Percentiles rank a stretch among this genome's conserved stretches.
These are phyloP conservation scores for Torymus tubicola DNA, from an alignment of 2,888 invertebrate genomes.

Conservation along the genomic window DNA sequence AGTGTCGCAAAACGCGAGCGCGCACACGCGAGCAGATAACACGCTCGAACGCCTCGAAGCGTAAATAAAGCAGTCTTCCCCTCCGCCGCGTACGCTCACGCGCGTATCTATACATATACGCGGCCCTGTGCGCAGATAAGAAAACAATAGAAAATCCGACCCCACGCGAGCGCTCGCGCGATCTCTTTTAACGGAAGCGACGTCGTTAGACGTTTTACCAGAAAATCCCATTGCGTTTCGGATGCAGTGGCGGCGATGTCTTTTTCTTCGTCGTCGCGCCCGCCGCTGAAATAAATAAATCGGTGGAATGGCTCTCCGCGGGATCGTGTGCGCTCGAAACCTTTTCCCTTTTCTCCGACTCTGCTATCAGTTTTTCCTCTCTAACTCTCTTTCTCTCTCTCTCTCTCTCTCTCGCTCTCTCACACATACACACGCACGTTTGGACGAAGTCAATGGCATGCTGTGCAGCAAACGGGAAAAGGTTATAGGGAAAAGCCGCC, in stretches of 20 bases:
- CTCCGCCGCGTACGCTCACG: neutral
- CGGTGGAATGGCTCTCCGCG: conserved; percentile 47
- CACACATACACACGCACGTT: neutral
- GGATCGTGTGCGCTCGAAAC: conserved; percentile 24
- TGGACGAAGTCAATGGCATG: neutral
- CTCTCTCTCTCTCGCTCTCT: conserved; percentile 6
- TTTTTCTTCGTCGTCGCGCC: conserved; percentile 20
- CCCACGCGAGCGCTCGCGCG: conserved; percentile 30
- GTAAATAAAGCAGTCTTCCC: conserved; percentile 41
- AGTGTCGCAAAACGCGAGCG: conserved; percentile 46
- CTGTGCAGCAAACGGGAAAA: conserved; percentile 27
- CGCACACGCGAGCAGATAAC: conserved; percentile 48
- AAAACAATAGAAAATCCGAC: conserved; percentile 52
- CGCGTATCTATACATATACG: neutral
- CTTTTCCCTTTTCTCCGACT: neutral
- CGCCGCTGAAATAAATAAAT: conserved; percentile 52
- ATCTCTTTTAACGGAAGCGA: conserved; percentile 35
- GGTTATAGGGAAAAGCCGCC: conserved; percentile 30
- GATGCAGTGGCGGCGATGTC: conserved; percentile 36
- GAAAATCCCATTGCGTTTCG: conserved; percentile 48
- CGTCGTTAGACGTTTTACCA: conserved; percentile 55
- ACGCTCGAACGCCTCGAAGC: conserved; percentile 41
- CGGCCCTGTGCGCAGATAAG: conserved; percentile 40
- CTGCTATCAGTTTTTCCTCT: too few species aligned
- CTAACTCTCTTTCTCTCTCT: neutral